Evolutionary conservation across 1,140 invertebrate species (phyloP).

Genomic region (Myzus persicae): DNA sequence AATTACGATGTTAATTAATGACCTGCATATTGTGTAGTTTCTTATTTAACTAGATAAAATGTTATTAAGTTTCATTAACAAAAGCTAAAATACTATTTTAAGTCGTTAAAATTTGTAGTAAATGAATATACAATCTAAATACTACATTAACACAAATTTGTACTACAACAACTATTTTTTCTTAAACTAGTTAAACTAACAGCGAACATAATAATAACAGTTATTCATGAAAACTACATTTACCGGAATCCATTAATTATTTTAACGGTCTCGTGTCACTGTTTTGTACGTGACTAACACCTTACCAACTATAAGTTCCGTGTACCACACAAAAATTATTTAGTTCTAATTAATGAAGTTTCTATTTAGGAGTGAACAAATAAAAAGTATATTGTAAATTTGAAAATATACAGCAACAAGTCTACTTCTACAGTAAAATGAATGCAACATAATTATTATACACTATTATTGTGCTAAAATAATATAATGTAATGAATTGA

Average conservation of each 20-base stretch:
- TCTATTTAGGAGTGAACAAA: not conserved
- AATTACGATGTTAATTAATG: not conserved
- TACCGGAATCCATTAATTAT: conserved; percentile 19
- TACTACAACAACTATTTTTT: not conserved
- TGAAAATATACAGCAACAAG: not conserved
- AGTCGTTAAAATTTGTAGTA: not conserved
- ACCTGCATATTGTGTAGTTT: not conserved
- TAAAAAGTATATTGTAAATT: not conserved
- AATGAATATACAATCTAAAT: not conserved
- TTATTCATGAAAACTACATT: not conserved
- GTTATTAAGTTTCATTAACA: not conserved
- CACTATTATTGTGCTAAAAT: too few species aligned
- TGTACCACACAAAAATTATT: not conserved
- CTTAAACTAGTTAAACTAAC: not conserved
- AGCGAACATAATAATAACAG: not conserved
- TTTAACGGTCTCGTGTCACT: not conserved
- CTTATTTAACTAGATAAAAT: not conserved
- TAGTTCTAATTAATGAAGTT: not conserved
- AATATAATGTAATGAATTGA: too few species aligned
- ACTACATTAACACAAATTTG: not conserved
- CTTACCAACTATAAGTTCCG: not conserved
- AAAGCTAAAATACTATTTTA: not conserved
- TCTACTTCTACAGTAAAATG: not conserved
- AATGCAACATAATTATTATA: not conserved
- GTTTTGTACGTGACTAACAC: not conserved